Evolutionary conservation across 2,797 vertebrate species (phyloP), one percentile per base, ranked within the genome.

Genomic region (Halcyon badia): DNA sequence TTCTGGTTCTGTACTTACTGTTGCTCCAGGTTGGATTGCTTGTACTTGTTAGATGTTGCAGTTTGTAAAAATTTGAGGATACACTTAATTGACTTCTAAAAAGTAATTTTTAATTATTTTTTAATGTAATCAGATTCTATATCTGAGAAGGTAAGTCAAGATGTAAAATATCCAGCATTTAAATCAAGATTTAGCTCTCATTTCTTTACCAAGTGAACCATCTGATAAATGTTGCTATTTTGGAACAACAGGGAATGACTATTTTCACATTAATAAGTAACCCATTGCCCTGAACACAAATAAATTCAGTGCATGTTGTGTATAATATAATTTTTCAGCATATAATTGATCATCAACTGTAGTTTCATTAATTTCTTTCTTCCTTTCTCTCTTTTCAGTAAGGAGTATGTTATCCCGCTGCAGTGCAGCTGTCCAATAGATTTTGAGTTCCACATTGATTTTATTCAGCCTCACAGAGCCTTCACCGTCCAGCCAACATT

Each of bases 401-500:
- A 99, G 91, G 92, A 94, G 28, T 98, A 97, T 31, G 90, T 96
- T 71, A 98, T 99, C 97, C 99, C 99, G 18, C 94, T 99, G 96
- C 98, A 98, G 81, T 99, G 99, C 98, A 99, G 98, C 98, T 99
- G 99, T 88, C 99, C 99, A 30, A 88, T 99, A 73, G 99, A 99
- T 97, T 99, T 99, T 87, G 99, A 99, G 90, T 99, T 99, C 92
- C 98, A 98, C 88, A 97, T 99, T 84, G 90, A 98, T 35, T 92
- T 98, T 88, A 93, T 99, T 89, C 98, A 99, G 93, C 93, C 98
- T 80, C 98, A 99, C 44, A 97, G 98, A 95, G 98, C 99, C 64
- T 99, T 99, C 95, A 97, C 97, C 39, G 89, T 99, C 82, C 97
- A 97, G 11, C 99, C 99, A 8, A 96, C 96, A 8, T 96, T 97